phyloP scores from a whole-genome alignment of 2,888 invertebrate genomes.

The Agrilus mali region DNA sequence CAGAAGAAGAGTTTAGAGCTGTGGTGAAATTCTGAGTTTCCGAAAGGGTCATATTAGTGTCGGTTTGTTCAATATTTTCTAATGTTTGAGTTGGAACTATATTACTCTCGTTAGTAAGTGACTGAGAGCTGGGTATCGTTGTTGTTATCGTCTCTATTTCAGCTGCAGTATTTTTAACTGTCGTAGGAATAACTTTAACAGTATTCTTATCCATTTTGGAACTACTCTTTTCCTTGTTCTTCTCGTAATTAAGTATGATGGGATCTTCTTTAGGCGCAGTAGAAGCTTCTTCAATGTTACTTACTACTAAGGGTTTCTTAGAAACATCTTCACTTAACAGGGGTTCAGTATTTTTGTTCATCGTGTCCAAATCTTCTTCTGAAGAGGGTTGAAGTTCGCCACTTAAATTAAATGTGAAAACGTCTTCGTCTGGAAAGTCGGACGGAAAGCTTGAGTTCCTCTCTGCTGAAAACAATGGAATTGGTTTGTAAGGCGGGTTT shows the following conservation, averaged over 20 bases:
- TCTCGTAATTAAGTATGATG: conserved; percentile 26
- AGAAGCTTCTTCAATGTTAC: conserved; percentile 4
- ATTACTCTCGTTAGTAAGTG: not conserved
- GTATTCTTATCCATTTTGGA: conserved; percentile 27
- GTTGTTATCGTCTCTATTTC: not conserved
- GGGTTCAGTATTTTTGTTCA: conserved; percentile 14
- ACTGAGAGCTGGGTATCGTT: not conserved
- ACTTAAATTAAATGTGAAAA: conserved; percentile 29
- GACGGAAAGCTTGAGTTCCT: conserved; percentile 26
- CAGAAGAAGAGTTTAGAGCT: conserved; percentile 3
- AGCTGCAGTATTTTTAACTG: conserved; percentile 2
- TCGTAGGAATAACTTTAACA: conserved; percentile 7
- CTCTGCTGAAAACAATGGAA: conserved; percentile 32
- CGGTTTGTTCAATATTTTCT: conserved; percentile 4
- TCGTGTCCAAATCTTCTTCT: conserved; percentile 18
- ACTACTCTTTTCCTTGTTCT: conserved; percentile 29
- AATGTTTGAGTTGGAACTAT: not conserved
- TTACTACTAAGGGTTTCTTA: conserved; percentile 18
- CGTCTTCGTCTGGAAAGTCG: conserved; percentile 30
- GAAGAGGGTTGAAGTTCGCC: conserved; percentile 22
- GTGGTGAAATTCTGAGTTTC: conserved; percentile 3
- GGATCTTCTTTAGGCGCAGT: conserved; percentile 11
- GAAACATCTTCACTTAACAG: conserved; percentile 20
- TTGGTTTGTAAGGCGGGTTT: conserved; percentile 52
- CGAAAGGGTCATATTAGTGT: conserved; percentile 4